Evolutionary conservation across 2,888 invertebrate genomes (phyloP), one percentile per base, ranked within the genome.

Genomic region (Pandemis corylana): DNA sequence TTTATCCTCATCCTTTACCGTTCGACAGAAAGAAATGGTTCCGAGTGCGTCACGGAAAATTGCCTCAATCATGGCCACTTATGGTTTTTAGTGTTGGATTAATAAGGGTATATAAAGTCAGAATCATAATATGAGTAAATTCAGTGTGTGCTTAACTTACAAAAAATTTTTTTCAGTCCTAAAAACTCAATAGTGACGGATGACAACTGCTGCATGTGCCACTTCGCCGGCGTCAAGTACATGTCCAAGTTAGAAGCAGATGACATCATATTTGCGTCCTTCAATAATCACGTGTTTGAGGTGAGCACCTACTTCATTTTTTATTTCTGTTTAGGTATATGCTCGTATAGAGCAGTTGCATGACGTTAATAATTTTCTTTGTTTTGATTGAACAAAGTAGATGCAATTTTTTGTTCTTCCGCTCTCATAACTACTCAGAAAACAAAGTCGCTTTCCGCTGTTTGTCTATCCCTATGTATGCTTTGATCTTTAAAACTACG

Each of bases 121-220:
- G 28, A 36, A 36, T 4, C 4, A 36, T 4, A 28, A 2, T 28
- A 36, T 36, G 28, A 36, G 28, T 36, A 36, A 36, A 36, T 36
- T 36, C 4, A 36, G 28, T 2, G 28, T 36, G 28, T 36, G 4
- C 28, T 51, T 62, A 63, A 36, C n/a, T 53, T 56, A 46, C 10
- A n/a, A n/a, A n/a, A n/a, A n/a, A n/a, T 71, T 76, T 10, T 75
- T 81, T 79, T 20, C 84, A 95, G 95, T 80, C 94, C 93, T 62
- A 95, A 95, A 86, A 92, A 94, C 79, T 96, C 95, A 3, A 95
- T 96, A 80, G 96, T 98, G 62, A 95, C 96, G n/a, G 97, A 97
- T 77, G 98, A 98, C 92, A 98, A 98, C 91, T 98, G 98, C 89
- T 98, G 98, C 87, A 93, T 97, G 83, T 98, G 98, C 90, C 96